Conservation (phyloP, 2,797 vertebrate genomes). For the Oreochromis grahami region DNA sequence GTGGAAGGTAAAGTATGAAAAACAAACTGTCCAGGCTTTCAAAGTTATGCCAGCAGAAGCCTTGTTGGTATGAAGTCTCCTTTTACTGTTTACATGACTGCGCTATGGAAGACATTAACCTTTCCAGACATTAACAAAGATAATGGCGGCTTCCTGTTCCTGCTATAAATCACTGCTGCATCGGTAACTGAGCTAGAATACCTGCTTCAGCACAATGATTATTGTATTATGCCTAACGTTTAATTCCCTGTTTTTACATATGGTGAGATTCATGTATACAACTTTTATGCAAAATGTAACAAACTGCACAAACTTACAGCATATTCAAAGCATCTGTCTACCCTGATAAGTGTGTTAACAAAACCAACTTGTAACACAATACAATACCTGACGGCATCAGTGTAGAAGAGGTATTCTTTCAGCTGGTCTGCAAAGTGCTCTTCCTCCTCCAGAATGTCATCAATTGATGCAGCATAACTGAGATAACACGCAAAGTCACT, state of each 20-base stretch:
- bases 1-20: background rate
- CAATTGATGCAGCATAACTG: constrained; percentile 93
- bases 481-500: background rate
- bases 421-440: constrained; percentile 97
- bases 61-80: background rate
- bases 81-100: background rate
- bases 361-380: background rate
- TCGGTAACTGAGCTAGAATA: background rate
- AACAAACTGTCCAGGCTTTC: background rate
- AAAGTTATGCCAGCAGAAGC: background rate
- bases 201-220: background rate
- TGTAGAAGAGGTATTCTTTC: constrained; percentile 96
- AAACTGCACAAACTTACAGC: background rate
- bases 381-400: constrained; percentile 86
- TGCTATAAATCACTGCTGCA: background rate
- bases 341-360: background rate
- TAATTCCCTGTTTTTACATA: background rate
- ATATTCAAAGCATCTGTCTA: background rate
- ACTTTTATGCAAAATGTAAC: background rate
- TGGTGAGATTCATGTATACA: background rate
- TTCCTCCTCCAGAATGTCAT: constrained; percentile 96
- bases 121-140: background rate
- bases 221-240: background rate
- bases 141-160: background rate
- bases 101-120: background rate